These are phyloP conservation scores for Rhinoderma darwinii DNA, from an alignment of 2,113 vertebrate genomes.

Conservation along the genomic window DNA sequence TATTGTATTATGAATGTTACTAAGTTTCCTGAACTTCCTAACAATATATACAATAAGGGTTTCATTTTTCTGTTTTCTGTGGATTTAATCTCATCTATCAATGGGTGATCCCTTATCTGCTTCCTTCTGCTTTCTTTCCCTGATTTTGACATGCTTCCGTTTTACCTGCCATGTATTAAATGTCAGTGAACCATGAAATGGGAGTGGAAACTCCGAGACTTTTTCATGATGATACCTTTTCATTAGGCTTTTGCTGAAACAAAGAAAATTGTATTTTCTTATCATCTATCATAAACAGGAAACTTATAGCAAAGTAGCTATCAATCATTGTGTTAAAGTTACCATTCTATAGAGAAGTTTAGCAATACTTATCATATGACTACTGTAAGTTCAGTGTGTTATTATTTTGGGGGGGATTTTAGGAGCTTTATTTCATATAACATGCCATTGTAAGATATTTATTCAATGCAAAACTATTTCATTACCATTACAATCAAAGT, in stretches of 20 bases:
- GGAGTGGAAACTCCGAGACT: constrained; percentile 37
- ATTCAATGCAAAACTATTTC: too few species aligned
- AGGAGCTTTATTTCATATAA: neutral
- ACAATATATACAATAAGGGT: neutral
- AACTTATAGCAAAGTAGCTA: constrained; percentile 9
- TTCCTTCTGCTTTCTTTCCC: constrained; percentile 46
- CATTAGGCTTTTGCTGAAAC: constrained; percentile 26
- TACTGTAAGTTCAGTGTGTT: neutral
- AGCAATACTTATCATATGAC: constrained; percentile 6
- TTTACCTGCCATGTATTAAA: constrained; percentile 50
- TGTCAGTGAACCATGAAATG: constrained; percentile 52
- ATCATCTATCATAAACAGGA: constrained; percentile 48
- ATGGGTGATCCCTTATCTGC: constrained; percentile 50
- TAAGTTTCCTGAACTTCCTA: neutral
- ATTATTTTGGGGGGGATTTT: neutral
- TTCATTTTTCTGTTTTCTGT: constrained; percentile 34
- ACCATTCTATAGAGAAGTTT: neutral
- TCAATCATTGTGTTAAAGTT: constrained; percentile 24
- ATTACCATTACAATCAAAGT: too few species aligned
- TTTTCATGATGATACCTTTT: constrained; percentile 43
- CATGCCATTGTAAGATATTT: too few species aligned
- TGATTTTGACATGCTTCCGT: constrained; percentile 49
- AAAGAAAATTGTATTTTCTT: constrained; percentile 33
- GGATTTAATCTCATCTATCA: constrained; percentile 51
- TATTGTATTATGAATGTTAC: neutral